Percentiles rank a stretch among this genome's conserved stretches.
Conservation (phyloP, 2,888 invertebrate genomes). For the Willowsia nigromaculata region DNA sequence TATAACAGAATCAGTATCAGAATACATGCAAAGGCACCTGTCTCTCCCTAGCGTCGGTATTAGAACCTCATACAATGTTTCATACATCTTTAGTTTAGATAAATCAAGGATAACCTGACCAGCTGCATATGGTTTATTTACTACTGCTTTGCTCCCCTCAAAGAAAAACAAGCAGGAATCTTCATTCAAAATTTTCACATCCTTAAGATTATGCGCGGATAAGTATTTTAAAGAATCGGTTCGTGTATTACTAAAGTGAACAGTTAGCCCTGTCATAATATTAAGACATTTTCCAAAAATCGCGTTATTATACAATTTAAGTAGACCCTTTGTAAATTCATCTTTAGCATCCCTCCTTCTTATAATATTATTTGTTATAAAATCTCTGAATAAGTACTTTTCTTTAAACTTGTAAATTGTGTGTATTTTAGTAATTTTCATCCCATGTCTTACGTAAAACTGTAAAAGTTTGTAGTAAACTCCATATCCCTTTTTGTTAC, state of each 20-base stretch:
- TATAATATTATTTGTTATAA: not conserved
- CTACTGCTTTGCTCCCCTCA: not conserved
- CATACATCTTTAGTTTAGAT: not conserved
- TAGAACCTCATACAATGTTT: not conserved
- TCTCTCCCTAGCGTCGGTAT: not conserved
- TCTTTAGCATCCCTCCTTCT: not conserved
- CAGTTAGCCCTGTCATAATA: not conserved
- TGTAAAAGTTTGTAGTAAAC: constrained; percentile 20
- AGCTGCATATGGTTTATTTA: not conserved
- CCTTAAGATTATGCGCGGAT: not conserved
- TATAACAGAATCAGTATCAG: not conserved
- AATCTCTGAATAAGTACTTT: not conserved
- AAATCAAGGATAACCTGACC: not conserved
- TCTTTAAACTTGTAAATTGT: not conserved
- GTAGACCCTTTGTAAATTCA: not conserved
- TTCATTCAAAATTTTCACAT: not conserved
- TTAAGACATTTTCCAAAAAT: constrained; percentile 12
- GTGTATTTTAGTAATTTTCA: not conserved
- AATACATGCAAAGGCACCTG: not conserved
- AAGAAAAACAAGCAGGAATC: not conserved
- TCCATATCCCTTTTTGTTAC: not conserved
- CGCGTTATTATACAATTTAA: not conserved
- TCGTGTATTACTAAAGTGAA: not conserved
- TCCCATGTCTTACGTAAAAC: not conserved
- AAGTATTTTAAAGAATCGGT: not conserved